A percentile compares a stretch with the other conserved stretches of the same genome.
These are phyloP conservation scores for Phthorimaea operculella DNA, from an alignment of 1,140 invertebrate genomes.

Conservation along the genomic window DNA sequence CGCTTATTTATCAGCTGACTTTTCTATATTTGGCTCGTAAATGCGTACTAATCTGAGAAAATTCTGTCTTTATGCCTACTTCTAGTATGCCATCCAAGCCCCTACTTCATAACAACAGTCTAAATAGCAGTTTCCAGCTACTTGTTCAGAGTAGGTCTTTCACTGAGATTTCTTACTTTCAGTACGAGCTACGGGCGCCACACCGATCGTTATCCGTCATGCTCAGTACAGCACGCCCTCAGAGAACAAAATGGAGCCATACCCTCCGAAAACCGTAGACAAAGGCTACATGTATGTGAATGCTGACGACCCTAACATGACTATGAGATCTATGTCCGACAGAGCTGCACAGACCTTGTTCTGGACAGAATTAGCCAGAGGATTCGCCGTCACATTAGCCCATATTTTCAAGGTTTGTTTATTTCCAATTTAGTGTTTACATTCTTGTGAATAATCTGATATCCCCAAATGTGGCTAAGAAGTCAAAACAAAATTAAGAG, in stretches of 20 bases:
- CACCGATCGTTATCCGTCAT: slow-evolving; percentile 26
- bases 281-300: slow-evolving; percentile 74
- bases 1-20: slow-evolving; percentile 9
- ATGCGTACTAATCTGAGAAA: slow-evolving; percentile 6
- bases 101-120: no score
- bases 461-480: no score
- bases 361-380: slow-evolving; percentile 46
- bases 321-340: slow-evolving; percentile 34
- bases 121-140: no score
- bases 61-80: not conserved
- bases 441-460: no score
- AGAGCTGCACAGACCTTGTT: slow-evolving; percentile 39
- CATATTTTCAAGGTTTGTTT: slow-evolving; percentile 66
- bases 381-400: slow-evolving; percentile 45
- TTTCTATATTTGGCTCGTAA: slow-evolving; percentile 1
- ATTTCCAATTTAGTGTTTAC: no score
- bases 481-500: no score
- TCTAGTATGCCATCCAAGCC: no score
- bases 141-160: not conserved
- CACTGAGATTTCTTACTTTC: slow-evolving; percentile 16
- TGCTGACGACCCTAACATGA: slow-evolving; percentile 71
- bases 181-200: slow-evolving; percentile 36
- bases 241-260: slow-evolving; percentile 37
- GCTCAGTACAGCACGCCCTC: slow-evolving; percentile 32
- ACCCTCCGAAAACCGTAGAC: slow-evolving; percentile 35